A percentile compares a stretch with the other conserved stretches of the same genome.
phyloP scores from a whole-genome alignment of 92 coral and sea anemone species.

The Galaxea fascicularis region DNA sequence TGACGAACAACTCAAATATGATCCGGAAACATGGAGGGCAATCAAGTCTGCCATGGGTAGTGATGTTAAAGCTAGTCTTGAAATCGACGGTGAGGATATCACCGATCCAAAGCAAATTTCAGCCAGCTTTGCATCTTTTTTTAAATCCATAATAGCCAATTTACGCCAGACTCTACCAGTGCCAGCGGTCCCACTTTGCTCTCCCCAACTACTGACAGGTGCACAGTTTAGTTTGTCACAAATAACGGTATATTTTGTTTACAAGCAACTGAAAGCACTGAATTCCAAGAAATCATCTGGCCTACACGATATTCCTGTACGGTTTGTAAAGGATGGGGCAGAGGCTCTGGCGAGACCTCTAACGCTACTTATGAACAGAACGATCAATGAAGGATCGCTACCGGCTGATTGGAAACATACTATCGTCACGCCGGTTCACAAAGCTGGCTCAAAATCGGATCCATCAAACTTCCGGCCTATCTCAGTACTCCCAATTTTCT shows the following conservation, averaged over 20 bases:
- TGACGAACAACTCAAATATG: slow-evolving; percentile 15
- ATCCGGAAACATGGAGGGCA: slow-evolving; percentile 7
- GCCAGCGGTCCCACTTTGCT: slow-evolving; percentile 6
- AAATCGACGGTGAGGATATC: slow-evolving; percentile 10
- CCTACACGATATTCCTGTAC: slow-evolving; percentile 13
- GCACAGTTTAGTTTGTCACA: neutral
- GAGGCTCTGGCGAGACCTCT: too few relatives aligned
- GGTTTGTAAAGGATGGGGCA: too few relatives aligned
- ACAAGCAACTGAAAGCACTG: slow-evolving; percentile 28
- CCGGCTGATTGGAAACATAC: too few relatives aligned
- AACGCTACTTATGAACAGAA: too few relatives aligned
- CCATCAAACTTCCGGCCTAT: too few relatives aligned
- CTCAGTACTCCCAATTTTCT: too few relatives aligned
- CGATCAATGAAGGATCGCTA: too few relatives aligned
- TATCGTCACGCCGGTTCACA: too few relatives aligned
- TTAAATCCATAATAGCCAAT: slow-evolving; percentile 7
- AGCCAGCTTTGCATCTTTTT: slow-evolving; percentile 15
- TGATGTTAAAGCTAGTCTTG: neutral
- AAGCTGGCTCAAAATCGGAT: too few relatives aligned
- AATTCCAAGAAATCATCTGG: slow-evolving; percentile 47
- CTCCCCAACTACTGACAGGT: neutral
- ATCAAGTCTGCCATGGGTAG: slow-evolving; percentile 10
- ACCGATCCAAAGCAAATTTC: slow-evolving; percentile 16
- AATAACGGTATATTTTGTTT: neutral
- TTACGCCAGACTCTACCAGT: neutral